Evolutionary conservation across 2,888 invertebrate species (phyloP).

Genomic region (Crematogaster levior): DNA sequence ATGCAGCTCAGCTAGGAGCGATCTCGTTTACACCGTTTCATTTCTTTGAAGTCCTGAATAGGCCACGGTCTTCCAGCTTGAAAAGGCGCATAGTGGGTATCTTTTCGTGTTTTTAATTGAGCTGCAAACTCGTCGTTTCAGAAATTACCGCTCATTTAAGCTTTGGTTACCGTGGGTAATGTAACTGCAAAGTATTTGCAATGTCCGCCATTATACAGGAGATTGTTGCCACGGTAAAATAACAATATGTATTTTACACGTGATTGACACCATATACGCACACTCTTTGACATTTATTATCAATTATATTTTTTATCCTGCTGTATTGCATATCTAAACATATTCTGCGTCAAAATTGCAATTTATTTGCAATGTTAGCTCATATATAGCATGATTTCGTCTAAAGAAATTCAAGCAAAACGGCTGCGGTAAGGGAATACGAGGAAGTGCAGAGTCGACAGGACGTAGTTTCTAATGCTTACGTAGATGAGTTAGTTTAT

Average conservation of each 20-base stretch:
- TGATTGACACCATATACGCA: background rate
- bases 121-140: conserved; percentile 21
- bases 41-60: conserved; percentile 54
- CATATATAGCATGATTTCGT: background rate
- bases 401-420: background rate
- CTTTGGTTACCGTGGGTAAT: conserved; percentile 36
- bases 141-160: conserved; percentile 40
- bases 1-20: background rate
- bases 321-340: background rate
- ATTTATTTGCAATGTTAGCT: background rate
- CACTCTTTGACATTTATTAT: background rate
- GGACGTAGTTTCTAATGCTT: conserved; percentile 16
- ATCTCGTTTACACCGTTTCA: conserved; percentile 41
- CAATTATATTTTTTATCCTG: background rate
- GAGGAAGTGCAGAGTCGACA: conserved; percentile 27
- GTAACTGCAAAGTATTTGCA: conserved; percentile 11
- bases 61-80: conserved; percentile 41
- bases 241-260: background rate
- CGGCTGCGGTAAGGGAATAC: background rate
- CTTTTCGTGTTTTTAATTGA: conserved; percentile 52
- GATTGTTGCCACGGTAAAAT: background rate
- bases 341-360: background rate
- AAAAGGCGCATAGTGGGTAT: conserved; percentile 39
- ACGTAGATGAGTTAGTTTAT: conserved; percentile 32
- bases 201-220: background rate